Percentiles rank a stretch among this genome's conserved stretches.
phyloP scores from a whole-genome alignment of 2,797 vertebrate species.

The Austrolebias charrua region DNA sequence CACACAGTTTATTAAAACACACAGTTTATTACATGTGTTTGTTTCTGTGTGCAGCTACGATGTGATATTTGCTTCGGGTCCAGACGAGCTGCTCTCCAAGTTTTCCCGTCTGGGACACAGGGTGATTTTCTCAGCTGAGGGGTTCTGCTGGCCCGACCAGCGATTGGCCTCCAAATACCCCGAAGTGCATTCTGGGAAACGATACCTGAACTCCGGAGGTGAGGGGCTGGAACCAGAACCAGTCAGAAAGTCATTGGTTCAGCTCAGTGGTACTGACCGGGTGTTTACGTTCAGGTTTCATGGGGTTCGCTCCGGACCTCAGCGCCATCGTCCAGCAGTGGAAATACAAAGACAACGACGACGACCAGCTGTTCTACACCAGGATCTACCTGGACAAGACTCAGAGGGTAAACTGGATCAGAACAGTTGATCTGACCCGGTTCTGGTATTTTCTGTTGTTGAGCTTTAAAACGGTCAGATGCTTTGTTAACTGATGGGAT shows the following conservation, averaged over 20 bases:
- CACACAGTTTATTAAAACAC: too few species aligned
- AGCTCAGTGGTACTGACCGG: background rate
- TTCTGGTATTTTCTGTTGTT: too few species aligned
- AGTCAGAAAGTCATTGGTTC: background rate
- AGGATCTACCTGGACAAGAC: slow-evolving; percentile 84
- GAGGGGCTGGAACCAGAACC: background rate
- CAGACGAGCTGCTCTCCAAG: slow-evolving; percentile 83
- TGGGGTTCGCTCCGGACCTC: slow-evolving; percentile 82
- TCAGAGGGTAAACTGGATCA: slow-evolving; percentile 70
- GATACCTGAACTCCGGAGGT: slow-evolving; percentile 92
- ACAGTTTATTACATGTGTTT: too few species aligned
- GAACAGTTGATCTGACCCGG: too few species aligned
- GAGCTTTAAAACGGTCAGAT: too few species aligned
- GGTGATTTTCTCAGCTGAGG: slow-evolving; percentile 86
- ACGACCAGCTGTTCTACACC: slow-evolving; percentile 91
- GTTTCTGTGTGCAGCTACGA: slow-evolving; percentile 74
- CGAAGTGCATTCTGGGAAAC: slow-evolving; percentile 81
- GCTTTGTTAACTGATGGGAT: background rate
- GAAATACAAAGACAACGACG: slow-evolving; percentile 86
- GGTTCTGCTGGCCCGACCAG: slow-evolving; percentile 91
- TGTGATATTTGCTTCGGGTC: slow-evolving; percentile 84
- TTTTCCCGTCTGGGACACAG: slow-evolving; percentile 80
- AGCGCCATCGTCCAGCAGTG: slow-evolving; percentile 82
- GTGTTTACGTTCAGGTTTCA: slow-evolving; percentile 77
- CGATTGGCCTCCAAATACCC: slow-evolving; percentile 85